A percentile compares a stretch with the other conserved stretches of the same genome.
phyloP scores from a whole-genome alignment of 2,888 invertebrate genomes.

The Frankliniella intonsa region DNA sequence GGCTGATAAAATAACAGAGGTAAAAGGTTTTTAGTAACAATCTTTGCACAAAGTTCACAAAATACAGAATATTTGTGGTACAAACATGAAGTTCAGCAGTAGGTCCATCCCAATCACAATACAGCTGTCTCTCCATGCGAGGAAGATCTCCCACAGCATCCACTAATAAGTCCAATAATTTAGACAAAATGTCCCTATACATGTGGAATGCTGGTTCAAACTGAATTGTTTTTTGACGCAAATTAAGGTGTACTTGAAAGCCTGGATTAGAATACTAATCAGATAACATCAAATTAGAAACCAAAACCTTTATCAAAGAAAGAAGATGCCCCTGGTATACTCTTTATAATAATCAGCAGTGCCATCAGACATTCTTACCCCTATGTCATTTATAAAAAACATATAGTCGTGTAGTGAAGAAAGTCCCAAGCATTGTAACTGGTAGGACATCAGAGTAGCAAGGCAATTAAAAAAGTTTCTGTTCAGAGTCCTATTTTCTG shows the following conservation, averaged over 20 bases:
- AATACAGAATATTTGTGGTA: background rate
- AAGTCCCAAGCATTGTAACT: conserved; percentile 74
- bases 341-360: background rate
- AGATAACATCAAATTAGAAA: conserved; percentile 27
- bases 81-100: conserved; percentile 33
- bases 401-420: conserved; percentile 74
- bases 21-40: too few relatives aligned
- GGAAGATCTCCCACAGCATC: conserved; percentile 67
- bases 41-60: conserved; percentile 1
- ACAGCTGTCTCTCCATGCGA: conserved; percentile 72
- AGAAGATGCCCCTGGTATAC: background rate
- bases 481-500: conserved; percentile 59
- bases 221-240: conserved; percentile 57
- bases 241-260: conserved; percentile 58
- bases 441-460: conserved; percentile 81
- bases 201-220: conserved; percentile 73
- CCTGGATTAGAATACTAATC: conserved; percentile 63
- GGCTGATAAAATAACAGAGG: conserved; percentile 53
- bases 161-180: conserved; percentile 69
- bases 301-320: background rate
- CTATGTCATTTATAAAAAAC: conserved; percentile 56
- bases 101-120: conserved; percentile 56
- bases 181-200: conserved; percentile 64
- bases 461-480: conserved; percentile 79
- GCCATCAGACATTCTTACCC: conserved; percentile 32